Conservation (phyloP, 2,113 vertebrate genomes). For the Tonatia bakeri region DNA sequence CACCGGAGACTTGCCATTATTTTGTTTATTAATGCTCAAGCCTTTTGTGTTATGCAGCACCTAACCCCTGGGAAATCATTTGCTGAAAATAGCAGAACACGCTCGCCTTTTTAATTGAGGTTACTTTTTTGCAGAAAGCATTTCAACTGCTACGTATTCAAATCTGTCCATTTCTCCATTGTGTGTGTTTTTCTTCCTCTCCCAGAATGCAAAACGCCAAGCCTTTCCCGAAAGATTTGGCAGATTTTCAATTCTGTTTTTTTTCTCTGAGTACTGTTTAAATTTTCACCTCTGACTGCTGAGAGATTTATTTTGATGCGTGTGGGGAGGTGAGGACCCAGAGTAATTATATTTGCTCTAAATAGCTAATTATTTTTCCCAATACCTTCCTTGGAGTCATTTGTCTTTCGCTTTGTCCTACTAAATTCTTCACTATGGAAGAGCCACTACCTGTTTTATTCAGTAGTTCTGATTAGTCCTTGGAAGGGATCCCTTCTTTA, state of each 20-base stretch:
- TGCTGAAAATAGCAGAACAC: not conserved
- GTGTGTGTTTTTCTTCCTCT: not conserved
- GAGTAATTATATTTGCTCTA: not conserved
- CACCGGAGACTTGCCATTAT: not conserved
- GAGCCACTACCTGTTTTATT: not conserved
- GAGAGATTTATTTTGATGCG: not conserved
- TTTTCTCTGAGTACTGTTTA: not conserved
- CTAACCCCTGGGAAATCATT: slow-evolving; percentile 16
- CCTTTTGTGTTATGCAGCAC: not conserved
- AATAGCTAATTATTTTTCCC: slow-evolving; percentile 4
- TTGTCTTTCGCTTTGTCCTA: not conserved
- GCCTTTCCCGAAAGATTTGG: not conserved
- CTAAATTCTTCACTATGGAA: not conserved
- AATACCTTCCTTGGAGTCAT: not conserved
- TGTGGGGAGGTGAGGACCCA: not conserved
- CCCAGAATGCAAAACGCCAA: not conserved
- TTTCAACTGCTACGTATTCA: not conserved
- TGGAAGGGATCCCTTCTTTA: not conserved
- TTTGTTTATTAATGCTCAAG: not conserved
- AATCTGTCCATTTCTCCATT: not conserved
- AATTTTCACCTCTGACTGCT: not conserved
- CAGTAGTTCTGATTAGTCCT: not conserved
- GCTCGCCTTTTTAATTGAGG: not conserved
- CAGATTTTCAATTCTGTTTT: not conserved
- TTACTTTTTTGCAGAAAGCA: not conserved